These are phyloP conservation scores for Platorchestia sp. DNA, from an alignment of 1,140 invertebrate species.

Conservation along the genomic window DNA sequence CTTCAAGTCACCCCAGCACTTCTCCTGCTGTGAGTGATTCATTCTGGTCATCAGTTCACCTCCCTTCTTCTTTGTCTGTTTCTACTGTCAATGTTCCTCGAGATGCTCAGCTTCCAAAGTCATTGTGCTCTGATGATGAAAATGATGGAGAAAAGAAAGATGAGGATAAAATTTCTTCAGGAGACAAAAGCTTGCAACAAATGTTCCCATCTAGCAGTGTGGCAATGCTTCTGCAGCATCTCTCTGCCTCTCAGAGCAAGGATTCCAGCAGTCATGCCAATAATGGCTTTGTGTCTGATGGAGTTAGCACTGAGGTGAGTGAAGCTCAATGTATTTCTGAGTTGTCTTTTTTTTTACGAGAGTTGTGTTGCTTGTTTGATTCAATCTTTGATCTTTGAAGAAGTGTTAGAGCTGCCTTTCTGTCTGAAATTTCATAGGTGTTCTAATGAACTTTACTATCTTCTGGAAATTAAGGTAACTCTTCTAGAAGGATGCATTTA, in stretches of 20 bases:
- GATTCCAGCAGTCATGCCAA: neutral
- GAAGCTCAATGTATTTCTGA: neutral
- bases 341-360: neutral
- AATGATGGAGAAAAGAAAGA: neutral
- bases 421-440: neutral
- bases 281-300: neutral
- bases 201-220: conserved; percentile 14
- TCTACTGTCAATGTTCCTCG: conserved; percentile 8
- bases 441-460: neutral
- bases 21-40: conserved; percentile 1
- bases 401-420: neutral
- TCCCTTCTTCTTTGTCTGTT: conserved; percentile 20
- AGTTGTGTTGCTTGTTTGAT: neutral
- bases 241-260: conserved; percentile 11
- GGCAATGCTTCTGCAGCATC: conserved; percentile 24
- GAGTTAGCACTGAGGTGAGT: neutral
- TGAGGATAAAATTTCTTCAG: neutral
- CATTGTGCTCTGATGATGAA: neutral
- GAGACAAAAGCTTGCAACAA: neutral
- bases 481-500: neutral
- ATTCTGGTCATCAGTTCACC: conserved; percentile 34
- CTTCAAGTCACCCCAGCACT: neutral
- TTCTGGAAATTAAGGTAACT: neutral
- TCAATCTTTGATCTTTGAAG: too few relatives aligned
- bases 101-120: neutral